phyloP scores from a whole-genome alignment of 1,140 invertebrate species.

The Sarcophaga peregrina region DNA sequence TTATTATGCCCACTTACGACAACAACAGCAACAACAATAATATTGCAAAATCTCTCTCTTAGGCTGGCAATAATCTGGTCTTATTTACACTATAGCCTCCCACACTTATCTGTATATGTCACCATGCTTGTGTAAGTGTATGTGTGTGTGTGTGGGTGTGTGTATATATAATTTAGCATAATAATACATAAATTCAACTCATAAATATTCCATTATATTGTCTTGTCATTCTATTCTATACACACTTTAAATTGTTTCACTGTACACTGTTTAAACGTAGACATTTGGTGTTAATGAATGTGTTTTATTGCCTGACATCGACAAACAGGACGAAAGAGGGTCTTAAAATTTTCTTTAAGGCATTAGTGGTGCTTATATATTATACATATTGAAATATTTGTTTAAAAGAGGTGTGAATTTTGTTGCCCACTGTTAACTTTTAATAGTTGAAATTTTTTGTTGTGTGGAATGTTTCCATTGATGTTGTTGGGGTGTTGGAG shows the following conservation, averaged over 20 bases:
- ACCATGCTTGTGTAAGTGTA: no score
- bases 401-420: background rate
- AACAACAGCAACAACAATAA: no score
- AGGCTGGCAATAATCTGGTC: background rate
- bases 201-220: conserved; percentile 36
- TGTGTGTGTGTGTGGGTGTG: no score
- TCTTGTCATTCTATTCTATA: background rate
- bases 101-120: background rate
- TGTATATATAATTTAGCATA: conserved; percentile 11
- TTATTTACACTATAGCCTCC: conserved; percentile 14
- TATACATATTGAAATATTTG: no score
- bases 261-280: background rate
- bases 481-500: background rate
- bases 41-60: no score
- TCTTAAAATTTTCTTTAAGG: background rate
- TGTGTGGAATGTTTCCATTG: background rate
- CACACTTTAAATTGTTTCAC: background rate
- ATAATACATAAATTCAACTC: background rate
- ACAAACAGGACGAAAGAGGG: background rate
- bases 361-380: no score
- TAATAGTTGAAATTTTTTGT: background rate
- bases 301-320: background rate
- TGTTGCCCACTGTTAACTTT: background rate
- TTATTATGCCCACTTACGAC: no score
- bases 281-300: conserved; percentile 10